Conservation (phyloP, 2,888 invertebrate genomes). For the Netelia fuscicornis region DNA sequence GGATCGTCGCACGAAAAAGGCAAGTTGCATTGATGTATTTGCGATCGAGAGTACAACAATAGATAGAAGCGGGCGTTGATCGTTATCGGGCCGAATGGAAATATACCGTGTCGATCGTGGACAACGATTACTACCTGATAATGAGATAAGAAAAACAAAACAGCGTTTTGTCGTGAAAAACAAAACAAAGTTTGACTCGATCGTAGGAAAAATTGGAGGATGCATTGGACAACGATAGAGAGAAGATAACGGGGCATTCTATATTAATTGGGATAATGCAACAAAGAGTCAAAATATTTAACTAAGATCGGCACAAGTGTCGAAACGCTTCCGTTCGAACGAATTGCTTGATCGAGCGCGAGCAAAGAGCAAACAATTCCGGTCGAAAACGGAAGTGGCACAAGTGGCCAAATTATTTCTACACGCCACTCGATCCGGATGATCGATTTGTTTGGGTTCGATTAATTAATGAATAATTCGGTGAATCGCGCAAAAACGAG, state of each 20-base stretch:
- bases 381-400: neutral
- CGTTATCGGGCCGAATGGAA: neutral
- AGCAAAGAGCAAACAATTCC: slow-evolving; percentile 1
- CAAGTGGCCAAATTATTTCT: neutral
- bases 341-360: neutral
- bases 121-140: neutral
- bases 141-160: neutral
- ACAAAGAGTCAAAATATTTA: neutral
- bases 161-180: neutral
- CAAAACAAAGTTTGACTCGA: neutral
- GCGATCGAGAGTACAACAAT: too few species aligned
- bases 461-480: slow-evolving; percentile 8
- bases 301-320: slow-evolving; percentile 19
- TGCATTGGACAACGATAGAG: too few species aligned
- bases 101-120: neutral
- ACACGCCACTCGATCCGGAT: neutral
- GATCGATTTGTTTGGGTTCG: slow-evolving; percentile 2
- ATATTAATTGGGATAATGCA: too few species aligned
- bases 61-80: neutral
- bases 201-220: neutral
- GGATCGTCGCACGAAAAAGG: too few species aligned
- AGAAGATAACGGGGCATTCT: too few species aligned
- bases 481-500: slow-evolving; percentile 12
- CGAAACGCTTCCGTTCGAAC: neutral
- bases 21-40: too few species aligned